Evolutionary conservation across 2,888 invertebrate species (phyloP).

Genomic region (Parnassius smintheus): DNA sequence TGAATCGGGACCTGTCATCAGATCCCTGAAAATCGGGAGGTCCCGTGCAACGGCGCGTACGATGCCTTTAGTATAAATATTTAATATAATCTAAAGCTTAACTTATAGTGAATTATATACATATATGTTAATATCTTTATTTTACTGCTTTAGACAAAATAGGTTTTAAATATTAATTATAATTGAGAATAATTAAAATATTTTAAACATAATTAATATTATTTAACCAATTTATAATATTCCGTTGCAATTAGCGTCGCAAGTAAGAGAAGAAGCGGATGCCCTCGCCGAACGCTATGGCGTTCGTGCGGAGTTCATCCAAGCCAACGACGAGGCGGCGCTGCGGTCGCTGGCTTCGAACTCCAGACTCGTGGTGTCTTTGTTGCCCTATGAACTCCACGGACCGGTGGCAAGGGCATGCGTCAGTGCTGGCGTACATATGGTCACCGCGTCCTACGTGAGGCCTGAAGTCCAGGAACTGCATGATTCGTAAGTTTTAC

Average conservation of each 20-base stretch:
- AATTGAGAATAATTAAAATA: too few relatives aligned
- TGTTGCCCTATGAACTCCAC: slow-evolving; percentile 95
- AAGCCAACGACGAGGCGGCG: slow-evolving; percentile 88
- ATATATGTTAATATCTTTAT: too few relatives aligned
- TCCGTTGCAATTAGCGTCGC: slow-evolving; percentile 80
- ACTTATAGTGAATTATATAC: too few relatives aligned
- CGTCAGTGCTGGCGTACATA: slow-evolving; percentile 91
- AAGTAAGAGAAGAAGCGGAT: slow-evolving; percentile 94
- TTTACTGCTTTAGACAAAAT: too few relatives aligned
- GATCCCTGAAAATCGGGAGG: too few relatives aligned
- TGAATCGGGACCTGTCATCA: too few relatives aligned
- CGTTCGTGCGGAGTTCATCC: slow-evolving; percentile 89
- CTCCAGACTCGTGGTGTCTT: slow-evolving; percentile 90
- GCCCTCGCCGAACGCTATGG: slow-evolving; percentile 88
- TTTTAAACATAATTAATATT: too few relatives aligned
- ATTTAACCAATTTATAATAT: too few relatives aligned
- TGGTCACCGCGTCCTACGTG: slow-evolving; percentile 98
- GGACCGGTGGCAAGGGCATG: slow-evolving; percentile 92
- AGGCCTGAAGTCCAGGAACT: slow-evolving; percentile 90
- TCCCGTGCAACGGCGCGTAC: too few relatives aligned
- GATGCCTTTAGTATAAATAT: too few relatives aligned
- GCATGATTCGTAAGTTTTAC: slow-evolving; percentile 84
- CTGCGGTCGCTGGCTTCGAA: slow-evolving; percentile 86
- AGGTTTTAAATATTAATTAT: too few relatives aligned
- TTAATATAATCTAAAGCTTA: too few relatives aligned